Conservation (phyloP, 2,888 invertebrate genomes). For the Dendrolimus houi region DNA sequence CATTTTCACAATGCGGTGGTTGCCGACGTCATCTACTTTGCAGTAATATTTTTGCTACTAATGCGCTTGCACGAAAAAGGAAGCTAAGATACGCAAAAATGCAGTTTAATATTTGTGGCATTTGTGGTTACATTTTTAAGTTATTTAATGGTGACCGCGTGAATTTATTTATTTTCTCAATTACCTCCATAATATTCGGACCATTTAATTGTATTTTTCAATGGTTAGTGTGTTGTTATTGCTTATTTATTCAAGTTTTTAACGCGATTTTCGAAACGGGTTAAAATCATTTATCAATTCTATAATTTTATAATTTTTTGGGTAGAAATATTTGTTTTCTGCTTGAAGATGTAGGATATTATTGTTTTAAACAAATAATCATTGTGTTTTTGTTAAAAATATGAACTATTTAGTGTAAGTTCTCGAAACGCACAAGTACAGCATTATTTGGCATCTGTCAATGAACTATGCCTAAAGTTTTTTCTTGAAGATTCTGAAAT, state of each 20-base stretch:
- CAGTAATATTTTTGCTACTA: constrained; percentile 72
- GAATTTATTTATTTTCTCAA: constrained; percentile 6
- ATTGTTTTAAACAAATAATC: too few species aligned
- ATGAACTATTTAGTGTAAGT: too few species aligned
- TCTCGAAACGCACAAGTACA: too few species aligned
- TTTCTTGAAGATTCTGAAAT: too few species aligned
- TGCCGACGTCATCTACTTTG: constrained; percentile 72
- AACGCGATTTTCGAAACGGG: too few species aligned
- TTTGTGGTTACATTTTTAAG: constrained; percentile 38
- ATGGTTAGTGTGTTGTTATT: background rate
- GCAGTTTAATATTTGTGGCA: constrained; percentile 49
- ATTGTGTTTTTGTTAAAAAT: too few species aligned
- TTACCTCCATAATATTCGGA: too few species aligned
- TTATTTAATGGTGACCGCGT: constrained; percentile 24
- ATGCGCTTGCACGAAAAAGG: constrained; percentile 66
- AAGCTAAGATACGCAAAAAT: constrained; percentile 56
- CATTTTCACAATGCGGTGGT: constrained; percentile 70
- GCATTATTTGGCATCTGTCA: too few species aligned
- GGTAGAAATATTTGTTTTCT: too few species aligned
- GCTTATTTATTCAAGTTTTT: background rate
- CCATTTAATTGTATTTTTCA: background rate
- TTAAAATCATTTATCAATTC: background rate
- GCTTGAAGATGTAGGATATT: too few species aligned
- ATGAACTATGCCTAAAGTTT: too few species aligned
- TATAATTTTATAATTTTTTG: background rate